Evolutionary conservation across 2,113 vertebrate genomes (phyloP), one percentile per base, ranked within the genome.

Genomic region (Hemiscyllium ocellatum): DNA sequence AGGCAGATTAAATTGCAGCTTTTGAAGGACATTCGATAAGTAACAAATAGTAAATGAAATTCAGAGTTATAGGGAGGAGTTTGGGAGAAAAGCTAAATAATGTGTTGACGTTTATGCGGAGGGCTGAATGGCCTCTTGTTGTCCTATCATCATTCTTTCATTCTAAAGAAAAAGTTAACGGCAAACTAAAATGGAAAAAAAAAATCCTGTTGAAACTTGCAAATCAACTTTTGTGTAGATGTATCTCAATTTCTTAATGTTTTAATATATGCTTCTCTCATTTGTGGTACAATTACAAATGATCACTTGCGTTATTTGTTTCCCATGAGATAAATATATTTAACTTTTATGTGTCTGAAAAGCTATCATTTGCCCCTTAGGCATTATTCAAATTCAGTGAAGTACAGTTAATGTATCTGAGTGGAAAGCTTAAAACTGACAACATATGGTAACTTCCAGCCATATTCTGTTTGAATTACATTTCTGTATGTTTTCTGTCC

Each of bases 331-430:
- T 72, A 95, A 72, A 95, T 95, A 72, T 15, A 95, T 52, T 95
- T 95, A 72, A 19, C 69, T 70, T 90, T 90, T 50, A 52, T 72
- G 69, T 95, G 47, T 29, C 13, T 70, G 69, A 95, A 95, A 19
- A 26, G n/a, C 87, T 90, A 68, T 68, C 70, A 94, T 95, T 50
- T 95, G 70, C 37, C 69, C 94, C 94, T 95, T 12, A 52, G 94
- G 94, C 68, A 76, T 93, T 47, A 72, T 95, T 72, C 24, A 76
- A 13, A 95, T 72, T 69, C 37, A 94, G 12, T 72, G 93, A 94
- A 69, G 91, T 69, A 13, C 66, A 47, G 91, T 94, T 94, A 69
- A 69, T 70, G 56, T 72, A 95, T 95, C 26, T 50, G 47, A 52
- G 22, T 19, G 22, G 68, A 50, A 95, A 70, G 42, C 37, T 47